Evolutionary conservation across 1,140 invertebrate genomes (phyloP), one percentile per base, ranked within the genome.

Genomic region (Mizuhopecten yessoensis): DNA sequence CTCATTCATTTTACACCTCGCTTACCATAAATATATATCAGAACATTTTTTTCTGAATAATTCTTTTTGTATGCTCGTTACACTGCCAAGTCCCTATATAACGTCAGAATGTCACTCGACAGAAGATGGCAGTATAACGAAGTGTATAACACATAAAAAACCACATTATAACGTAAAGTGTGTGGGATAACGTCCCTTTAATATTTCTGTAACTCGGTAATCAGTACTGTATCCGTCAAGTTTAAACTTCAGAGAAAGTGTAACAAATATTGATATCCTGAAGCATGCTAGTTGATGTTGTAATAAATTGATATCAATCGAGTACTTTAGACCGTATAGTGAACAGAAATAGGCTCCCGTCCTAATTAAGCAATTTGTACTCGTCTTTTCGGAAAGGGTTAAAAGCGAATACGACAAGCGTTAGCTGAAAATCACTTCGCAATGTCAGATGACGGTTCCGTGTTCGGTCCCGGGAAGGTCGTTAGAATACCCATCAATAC

Each of bases 381-480:
- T 75, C 57, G 57, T 29, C 57, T 75, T 75, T 75, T 17, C 57
- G n/a, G 23, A n/a, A 75, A 75, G n/a, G 29, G n/a, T 29, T 29
- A 29, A 75, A 75, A 75, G 57, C 23, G n/a, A 75, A 75, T 75
- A 45, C 42, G 42, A 17, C 42, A 45, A 20, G 9, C n/a, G 57
- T 75, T 75, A n/a, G 57, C 57, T 29, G n/a, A 75, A n/a, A n/a
- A 75, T 75, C 29, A 75, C 57, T 29, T 3, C 29, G n/a, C 29
- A 75, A 75, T 75, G 17, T 75, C 57, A 75, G n/a, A 75, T 75
- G 57, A 75, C 57, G n/a, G n/a, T 75, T 75, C 57, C 57, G 57
- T 75, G 57, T 75, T 75, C 57, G 57, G 57, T 23, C 15, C 23
- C 57, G 57, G 57, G 11, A n/a, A 75, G n/a, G 57, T 75, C 57